These are phyloP conservation scores for Chelonoidis abingdonii DNA, from an alignment of 2,113 vertebrate genomes.

Conservation along the genomic window DNA sequence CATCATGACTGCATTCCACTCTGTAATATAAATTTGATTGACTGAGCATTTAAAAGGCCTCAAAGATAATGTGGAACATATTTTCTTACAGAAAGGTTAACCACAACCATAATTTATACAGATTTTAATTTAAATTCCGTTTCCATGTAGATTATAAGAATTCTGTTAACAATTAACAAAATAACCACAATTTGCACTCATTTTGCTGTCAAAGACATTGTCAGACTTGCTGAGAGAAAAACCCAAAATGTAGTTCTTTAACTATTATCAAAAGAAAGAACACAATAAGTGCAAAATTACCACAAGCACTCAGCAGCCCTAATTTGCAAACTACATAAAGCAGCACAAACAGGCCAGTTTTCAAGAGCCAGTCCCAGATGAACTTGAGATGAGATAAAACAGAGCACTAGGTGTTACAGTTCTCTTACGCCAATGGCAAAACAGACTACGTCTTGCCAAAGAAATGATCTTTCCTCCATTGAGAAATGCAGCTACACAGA, in stretches of 20 bases:
- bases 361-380: neutral
- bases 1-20: neutral
- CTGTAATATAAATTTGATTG: neutral
- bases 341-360: neutral
- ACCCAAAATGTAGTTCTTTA: neutral
- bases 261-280: neutral
- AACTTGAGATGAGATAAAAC: neutral
- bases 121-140: neutral
- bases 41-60: neutral
- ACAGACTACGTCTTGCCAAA: neutral
- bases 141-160: neutral
- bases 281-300: neutral
- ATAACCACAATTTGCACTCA: neutral
- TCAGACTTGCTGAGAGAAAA: neutral
- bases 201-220: neutral
- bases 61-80: neutral
- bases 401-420: neutral
- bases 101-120: neutral
- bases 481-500: neutral
- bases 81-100: neutral
- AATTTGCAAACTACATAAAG: neutral
- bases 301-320: neutral
- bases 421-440: neutral
- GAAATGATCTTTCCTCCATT: neutral
- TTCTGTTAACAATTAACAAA: neutral